These are phyloP conservation scores for Phrynocephalus forsythii DNA, from an alignment of 2,797 vertebrate species.

Conservation along the genomic window DNA sequence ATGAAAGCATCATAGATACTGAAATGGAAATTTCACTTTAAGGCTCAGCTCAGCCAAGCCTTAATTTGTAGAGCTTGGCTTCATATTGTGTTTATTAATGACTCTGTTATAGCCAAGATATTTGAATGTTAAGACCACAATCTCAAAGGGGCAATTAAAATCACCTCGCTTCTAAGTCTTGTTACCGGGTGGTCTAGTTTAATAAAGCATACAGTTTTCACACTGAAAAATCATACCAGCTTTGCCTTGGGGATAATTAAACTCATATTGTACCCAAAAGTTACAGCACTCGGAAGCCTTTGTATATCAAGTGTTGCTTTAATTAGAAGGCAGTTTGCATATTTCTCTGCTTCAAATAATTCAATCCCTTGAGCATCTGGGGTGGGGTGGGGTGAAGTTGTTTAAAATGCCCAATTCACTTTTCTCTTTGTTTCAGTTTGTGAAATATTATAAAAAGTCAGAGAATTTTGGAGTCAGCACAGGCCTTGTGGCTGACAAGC, in stretches of 20 bases:
- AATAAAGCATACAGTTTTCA: constrained; percentile 55
- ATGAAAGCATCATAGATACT: constrained; percentile 3
- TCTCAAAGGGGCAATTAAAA: constrained; percentile 61
- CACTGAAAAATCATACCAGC: constrained; percentile 47
- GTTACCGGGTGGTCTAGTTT: constrained; percentile 59
- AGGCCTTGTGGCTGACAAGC: constrained; percentile 2
- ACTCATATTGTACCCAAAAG: constrained; percentile 57
- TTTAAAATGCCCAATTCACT: constrained; percentile 32
- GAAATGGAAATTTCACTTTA: constrained; percentile 15
- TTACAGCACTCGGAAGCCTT: constrained; percentile 58
- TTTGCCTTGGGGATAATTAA: constrained; percentile 68
- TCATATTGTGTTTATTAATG: constrained; percentile 57
- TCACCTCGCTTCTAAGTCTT: constrained; percentile 51
- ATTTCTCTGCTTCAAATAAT: constrained; percentile 55
- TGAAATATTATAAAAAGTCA: constrained; percentile 44
- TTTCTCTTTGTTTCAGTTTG: constrained; percentile 47
- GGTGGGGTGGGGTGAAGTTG: constrained; percentile 32
- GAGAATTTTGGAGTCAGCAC: constrained; percentile 25
- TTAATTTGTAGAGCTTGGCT: constrained; percentile 50
- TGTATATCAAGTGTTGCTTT: constrained; percentile 60
- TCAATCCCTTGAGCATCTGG: constrained; percentile 39
- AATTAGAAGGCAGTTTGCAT: constrained; percentile 68
- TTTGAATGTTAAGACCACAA: constrained; percentile 60
- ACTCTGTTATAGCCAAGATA: constrained; percentile 52
- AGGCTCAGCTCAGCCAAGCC: background rate